Conservation (phyloP, 2,888 invertebrate species). For the Dynastes tityus region DNA sequence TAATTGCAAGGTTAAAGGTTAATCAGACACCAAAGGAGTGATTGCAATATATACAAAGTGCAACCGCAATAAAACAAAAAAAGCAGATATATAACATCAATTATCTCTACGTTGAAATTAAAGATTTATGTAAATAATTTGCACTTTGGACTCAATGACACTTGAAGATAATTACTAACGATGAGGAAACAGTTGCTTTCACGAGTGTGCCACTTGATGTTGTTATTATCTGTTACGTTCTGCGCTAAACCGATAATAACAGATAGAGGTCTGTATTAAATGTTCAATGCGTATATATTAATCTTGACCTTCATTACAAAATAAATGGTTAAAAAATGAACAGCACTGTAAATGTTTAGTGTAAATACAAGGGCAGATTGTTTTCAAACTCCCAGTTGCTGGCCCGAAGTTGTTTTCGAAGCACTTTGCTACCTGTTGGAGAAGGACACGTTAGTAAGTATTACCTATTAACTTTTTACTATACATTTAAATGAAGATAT, state of each 20-base stretch:
- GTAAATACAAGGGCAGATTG: not conserved
- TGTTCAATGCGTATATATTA: slow-evolving; percentile 9
- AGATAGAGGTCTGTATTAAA: slow-evolving; percentile 3
- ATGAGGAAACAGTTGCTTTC: slow-evolving; percentile 6
- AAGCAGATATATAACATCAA: not conserved
- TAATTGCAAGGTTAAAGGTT: not conserved
- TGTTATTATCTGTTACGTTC: slow-evolving; percentile 8
- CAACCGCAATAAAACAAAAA: slow-evolving; percentile 1
- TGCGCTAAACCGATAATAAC: slow-evolving; percentile 16
- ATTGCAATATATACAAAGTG: not conserved
- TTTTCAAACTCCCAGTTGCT: not conserved
- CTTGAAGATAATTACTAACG: slow-evolving; percentile 8
- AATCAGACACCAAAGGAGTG: no score
- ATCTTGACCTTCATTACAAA: slow-evolving; percentile 12
- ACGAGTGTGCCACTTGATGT: slow-evolving; percentile 19
- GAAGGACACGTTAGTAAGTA: no score
- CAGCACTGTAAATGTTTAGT: not conserved
- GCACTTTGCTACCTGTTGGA: slow-evolving; percentile 1
- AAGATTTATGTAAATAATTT: slow-evolving; percentile 4
- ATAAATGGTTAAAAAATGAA: slow-evolving; percentile 1
- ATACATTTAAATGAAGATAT: no score
- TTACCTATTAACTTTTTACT: no score
- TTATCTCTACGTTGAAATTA: not conserved
- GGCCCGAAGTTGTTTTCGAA: not conserved
- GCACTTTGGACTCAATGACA: slow-evolving; percentile 19